Conservation (phyloP, 2,888 invertebrate species). For the Thecocarcelia acutangulata region DNA sequence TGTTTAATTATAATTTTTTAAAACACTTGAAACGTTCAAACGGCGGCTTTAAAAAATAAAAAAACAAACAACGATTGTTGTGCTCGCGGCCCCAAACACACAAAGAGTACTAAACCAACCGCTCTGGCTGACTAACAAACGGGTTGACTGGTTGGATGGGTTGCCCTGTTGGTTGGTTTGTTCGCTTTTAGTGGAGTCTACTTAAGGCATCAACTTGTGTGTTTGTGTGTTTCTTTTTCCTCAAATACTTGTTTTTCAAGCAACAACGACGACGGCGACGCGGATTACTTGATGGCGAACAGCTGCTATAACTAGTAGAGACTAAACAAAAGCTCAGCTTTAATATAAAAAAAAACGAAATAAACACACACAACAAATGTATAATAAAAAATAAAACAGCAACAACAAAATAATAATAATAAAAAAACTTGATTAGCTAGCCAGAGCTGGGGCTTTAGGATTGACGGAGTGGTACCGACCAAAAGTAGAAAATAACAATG, state of each 20-base stretch:
- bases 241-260: conserved; percentile 49
- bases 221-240: conserved; percentile 23
- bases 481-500: conserved; percentile 17
- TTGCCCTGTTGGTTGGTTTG: conserved; percentile 24
- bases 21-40: conserved; percentile 25
- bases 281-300: conserved; percentile 62
- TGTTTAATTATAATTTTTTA: conserved; percentile 44
- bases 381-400: conserved; percentile 46
- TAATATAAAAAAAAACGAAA: conserved; percentile 41
- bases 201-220: conserved; percentile 27
- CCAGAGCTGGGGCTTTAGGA: conserved; percentile 63
- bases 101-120: conserved; percentile 52
- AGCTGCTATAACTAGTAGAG: conserved; percentile 62
- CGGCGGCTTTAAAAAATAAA: conserved; percentile 40
- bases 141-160: conserved; percentile 50
- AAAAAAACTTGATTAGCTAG: conserved; percentile 63
- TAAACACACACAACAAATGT: background rate
- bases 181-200: conserved; percentile 32
- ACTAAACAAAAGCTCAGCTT: conserved; percentile 67
- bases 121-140: conserved; percentile 53
- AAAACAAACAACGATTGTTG: conserved; percentile 37
- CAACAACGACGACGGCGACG: conserved; percentile 27
- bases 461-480: conserved; percentile 68
- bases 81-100: conserved; percentile 32
- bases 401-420: conserved; percentile 71